Evolutionary conservation across 2,797 vertebrate species (phyloP).

Genomic region (Neomorphus geoffroyi): DNA sequence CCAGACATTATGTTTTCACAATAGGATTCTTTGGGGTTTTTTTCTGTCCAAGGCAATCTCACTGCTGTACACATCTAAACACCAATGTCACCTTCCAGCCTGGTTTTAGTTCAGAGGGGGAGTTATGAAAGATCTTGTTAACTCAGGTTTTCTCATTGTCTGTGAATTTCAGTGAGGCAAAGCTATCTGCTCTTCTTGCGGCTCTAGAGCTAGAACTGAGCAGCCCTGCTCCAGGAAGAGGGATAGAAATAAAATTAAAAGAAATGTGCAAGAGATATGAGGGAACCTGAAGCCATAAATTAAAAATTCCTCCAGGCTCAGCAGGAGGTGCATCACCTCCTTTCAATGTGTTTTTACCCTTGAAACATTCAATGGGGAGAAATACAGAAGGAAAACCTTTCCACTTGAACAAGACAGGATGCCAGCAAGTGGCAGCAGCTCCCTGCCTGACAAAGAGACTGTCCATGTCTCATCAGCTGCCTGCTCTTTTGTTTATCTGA

Average conservation of each 20-base stretch:
- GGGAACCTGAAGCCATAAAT: neutral
- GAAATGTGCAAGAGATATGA: neutral
- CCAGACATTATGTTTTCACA: neutral
- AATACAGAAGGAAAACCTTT: neutral
- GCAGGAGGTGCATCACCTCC: neutral
- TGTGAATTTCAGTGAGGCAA: neutral
- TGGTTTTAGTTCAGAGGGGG: neutral
- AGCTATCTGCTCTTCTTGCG: neutral
- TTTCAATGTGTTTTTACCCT: neutral
- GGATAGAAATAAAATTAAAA: neutral
- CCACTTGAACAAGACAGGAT: neutral
- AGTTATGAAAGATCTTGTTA: neutral
- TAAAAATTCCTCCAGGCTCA: neutral
- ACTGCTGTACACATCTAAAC: neutral
- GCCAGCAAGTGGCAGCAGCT: conserved; percentile 63
- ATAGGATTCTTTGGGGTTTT: neutral
- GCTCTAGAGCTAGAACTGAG: neutral
- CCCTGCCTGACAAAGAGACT: conserved; percentile 6
- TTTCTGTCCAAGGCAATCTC: neutral
- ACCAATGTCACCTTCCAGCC: neutral
- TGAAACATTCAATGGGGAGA: neutral
- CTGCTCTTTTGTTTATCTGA: neutral
- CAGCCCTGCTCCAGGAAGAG: neutral
- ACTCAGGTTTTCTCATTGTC: neutral
- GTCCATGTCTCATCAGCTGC: conserved; percentile 13